These are phyloP conservation scores for Sinhomidia bicolor DNA, from an alignment of 2,888 invertebrate species.

Conservation along the genomic window DNA sequence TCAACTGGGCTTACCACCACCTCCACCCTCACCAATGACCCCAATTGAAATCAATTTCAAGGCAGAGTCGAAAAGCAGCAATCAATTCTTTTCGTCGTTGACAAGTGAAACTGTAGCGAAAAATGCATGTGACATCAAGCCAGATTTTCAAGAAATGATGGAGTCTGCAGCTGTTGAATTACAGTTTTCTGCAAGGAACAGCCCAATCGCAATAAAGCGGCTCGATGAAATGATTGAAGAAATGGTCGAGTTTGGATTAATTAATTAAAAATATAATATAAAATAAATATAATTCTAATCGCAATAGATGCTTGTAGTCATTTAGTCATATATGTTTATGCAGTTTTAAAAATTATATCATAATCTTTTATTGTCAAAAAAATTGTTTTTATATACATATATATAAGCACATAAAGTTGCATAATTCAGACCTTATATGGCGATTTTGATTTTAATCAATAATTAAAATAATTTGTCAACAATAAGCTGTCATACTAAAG, in stretches of 20 bases:
- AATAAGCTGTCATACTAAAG: too few species aligned
- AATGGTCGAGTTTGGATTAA: constrained; percentile 41
- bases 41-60: constrained; percentile 4
- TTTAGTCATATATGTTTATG: too few species aligned
- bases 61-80: not conserved
- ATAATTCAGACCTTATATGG: too few species aligned
- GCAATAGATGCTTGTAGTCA: too few species aligned
- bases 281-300: too few species aligned
- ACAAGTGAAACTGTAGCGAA: not conserved
- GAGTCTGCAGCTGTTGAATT: not conserved
- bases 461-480: too few species aligned
- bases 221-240: constrained; percentile 32
- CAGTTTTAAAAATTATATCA: too few species aligned
- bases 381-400: too few species aligned
- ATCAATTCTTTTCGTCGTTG: not conserved
- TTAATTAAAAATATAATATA: not conserved
- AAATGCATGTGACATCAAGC: not conserved
- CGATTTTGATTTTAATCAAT: too few species aligned
- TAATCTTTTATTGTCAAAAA: too few species aligned
- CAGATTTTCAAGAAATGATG: constrained; percentile 6
- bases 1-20: constrained; percentile 37
- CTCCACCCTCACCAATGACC: constrained; percentile 28
- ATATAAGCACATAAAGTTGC: too few species aligned
- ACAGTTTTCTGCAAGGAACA: constrained; percentile 5
- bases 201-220: not conserved